Evolutionary conservation across 2,113 vertebrate genomes (phyloP), one percentile per base, ranked within the genome.

Genomic region (Lynx canadensis): DNA sequence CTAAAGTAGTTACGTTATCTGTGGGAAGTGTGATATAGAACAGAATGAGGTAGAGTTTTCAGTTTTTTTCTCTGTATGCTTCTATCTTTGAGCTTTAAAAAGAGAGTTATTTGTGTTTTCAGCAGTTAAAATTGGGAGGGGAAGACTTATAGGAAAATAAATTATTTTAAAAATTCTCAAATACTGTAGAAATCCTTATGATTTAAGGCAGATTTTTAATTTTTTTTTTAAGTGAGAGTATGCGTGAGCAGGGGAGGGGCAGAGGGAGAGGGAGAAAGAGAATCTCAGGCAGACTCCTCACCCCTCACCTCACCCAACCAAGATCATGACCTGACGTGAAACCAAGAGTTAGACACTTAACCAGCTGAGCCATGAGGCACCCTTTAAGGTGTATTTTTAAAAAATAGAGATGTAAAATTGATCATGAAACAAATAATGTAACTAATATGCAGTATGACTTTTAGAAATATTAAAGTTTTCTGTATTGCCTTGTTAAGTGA

Each of bases 401-500:
- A 68, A 91, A 78, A 16, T 57, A 0, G 45, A 94, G 73, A 83
- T 66, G 33, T 57, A 55, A 10, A 94, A 33, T 13, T 91, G 36
- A 69, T n/a, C 80, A 41, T 96, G 31, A 78, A 93, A 69, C 66
- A 92, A 88, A 79, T 79, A 48, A 68, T 52, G 27, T 71, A 50
- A 83, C 29, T 63, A 66, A 81, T 91, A 83, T 27, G 33, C 25
- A 85, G 0, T 89, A 38, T 94, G 36, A 93, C 48, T 74, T 84
- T 73, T 86, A 92, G 88, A 94, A 95, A 94, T 94, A 79, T 12
- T 81, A 36, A 91, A 71, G 18, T 80, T 48, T 87, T 94, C 18
- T 84, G 7, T 68, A 91, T 96, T 90, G 48, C 48, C 55, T 95
- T 84, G 6, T 78, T 94, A 90, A 84, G 45, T 86, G n/a, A 97